These are phyloP conservation scores for Hetaerina americana DNA, from an alignment of 1,140 invertebrate species.

Conservation along the genomic window DNA sequence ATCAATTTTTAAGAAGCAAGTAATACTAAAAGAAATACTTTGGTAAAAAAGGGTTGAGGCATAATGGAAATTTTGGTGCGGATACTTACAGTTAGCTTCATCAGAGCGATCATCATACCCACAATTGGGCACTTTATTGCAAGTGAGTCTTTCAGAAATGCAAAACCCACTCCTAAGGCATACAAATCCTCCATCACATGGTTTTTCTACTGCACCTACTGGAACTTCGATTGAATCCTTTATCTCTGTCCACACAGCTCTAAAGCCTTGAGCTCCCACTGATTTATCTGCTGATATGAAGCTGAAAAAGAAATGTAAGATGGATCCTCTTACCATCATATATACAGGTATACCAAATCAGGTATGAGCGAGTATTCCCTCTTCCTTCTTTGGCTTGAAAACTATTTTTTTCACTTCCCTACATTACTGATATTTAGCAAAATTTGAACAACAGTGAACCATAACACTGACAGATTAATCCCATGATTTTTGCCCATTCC, in stretches of 20 bases:
- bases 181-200: slow-evolving; percentile 40
- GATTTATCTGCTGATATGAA: slow-evolving; percentile 75
- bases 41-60: slow-evolving; percentile 32
- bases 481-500: too few species aligned
- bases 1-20: slow-evolving; percentile 11
- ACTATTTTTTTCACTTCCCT: too few species aligned
- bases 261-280: slow-evolving; percentile 68
- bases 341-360: too few species aligned
- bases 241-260: slow-evolving; percentile 76
- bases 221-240: slow-evolving; percentile 7
- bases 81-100: slow-evolving; percentile 73
- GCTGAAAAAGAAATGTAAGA: too few species aligned
- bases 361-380: too few species aligned
- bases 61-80: too few species aligned
- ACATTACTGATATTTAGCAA: too few species aligned
- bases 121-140: slow-evolving; percentile 68
- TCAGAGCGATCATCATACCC: slow-evolving; percentile 64
- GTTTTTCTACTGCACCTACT: slow-evolving; percentile 7
- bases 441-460: too few species aligned
- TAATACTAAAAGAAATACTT: slow-evolving; percentile 28
- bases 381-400: too few species aligned
- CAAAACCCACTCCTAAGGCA: slow-evolving; percentile 59
- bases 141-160: slow-evolving; percentile 60
- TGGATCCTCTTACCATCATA: too few species aligned
- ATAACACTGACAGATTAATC: too few species aligned